phyloP scores from a whole-genome alignment of 1,140 invertebrate genomes.

The Bombus impatiens region DNA sequence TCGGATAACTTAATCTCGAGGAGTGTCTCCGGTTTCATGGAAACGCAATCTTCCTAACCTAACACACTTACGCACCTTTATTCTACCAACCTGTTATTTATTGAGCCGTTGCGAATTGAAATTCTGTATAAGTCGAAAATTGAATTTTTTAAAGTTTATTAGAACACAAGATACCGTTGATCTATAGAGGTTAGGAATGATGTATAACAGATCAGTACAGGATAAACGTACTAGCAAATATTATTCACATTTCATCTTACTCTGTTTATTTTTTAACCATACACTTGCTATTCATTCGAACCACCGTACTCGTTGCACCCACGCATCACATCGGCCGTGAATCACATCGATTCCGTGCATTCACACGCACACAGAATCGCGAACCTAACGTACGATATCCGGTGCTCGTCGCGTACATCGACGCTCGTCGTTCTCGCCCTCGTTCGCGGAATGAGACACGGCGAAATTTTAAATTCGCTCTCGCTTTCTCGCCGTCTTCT shows the following conservation, averaged over 20 bases:
- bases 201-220: not conserved
- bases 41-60: not conserved
- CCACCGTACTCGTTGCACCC: conserved; percentile 38
- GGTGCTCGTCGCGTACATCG: conserved; percentile 47
- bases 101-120: not conserved
- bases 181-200: no score
- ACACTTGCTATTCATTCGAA: conserved; percentile 15
- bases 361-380: conserved; percentile 42
- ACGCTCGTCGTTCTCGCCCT: conserved; percentile 23
- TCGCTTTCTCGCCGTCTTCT: not conserved
- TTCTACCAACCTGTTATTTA: not conserved
- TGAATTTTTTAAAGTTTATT: no score
- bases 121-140: not conserved
- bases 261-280: not conserved
- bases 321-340: conserved; percentile 2
- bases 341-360: conserved; percentile 23
- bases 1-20: not conserved
- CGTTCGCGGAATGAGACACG: not conserved
- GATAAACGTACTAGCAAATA: not conserved
- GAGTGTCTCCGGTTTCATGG: not conserved
- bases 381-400: conserved; percentile 61
- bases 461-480: conserved; percentile 8
- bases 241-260: not conserved
- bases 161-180: no score
- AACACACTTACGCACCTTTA: not conserved